phyloP scores from a whole-genome alignment of 2,113 vertebrate species.

The Python bivittatus region DNA sequence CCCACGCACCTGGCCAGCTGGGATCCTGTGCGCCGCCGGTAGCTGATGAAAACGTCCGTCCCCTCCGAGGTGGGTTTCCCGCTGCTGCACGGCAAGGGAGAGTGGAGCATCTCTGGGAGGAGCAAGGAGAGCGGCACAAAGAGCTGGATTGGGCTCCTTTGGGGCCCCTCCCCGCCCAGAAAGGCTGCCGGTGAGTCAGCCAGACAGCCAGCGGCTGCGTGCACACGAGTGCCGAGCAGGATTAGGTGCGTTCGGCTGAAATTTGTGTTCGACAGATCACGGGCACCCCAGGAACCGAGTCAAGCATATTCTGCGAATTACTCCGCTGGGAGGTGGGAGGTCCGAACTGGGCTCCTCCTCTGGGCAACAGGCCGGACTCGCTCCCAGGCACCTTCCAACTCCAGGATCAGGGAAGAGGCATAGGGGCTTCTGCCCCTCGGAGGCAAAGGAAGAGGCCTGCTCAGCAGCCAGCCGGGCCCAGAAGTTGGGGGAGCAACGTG shows the following conservation, averaged over 20 bases:
- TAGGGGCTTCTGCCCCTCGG: not conserved
- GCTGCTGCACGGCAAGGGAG: slow-evolving; percentile 71
- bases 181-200: not conserved
- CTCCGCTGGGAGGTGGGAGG: not conserved
- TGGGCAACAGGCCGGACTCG: not conserved
- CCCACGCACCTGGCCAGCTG: slow-evolving; percentile 91
- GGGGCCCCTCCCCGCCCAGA: not conserved
- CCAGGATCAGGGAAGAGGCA: not conserved
- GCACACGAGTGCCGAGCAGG: too few species aligned
- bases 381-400: not conserved
- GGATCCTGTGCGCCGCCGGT: slow-evolving; percentile 89
- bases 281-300: not conserved
- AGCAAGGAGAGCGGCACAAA: not conserved
- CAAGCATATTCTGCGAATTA: not conserved
- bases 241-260: not conserved
- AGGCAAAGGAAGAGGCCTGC: too few species aligned
- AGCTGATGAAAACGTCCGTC: slow-evolving; percentile 97
- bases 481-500: not conserved
- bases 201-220: not conserved
- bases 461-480: not conserved
- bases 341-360: not conserved
- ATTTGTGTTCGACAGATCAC: not conserved
- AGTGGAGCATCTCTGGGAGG: slow-evolving; percentile 74
- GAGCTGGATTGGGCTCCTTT: not conserved
- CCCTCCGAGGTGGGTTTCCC: slow-evolving; percentile 73